Conservation (phyloP, 2,797 vertebrate genomes). For the Chrosomus eos region DNA sequence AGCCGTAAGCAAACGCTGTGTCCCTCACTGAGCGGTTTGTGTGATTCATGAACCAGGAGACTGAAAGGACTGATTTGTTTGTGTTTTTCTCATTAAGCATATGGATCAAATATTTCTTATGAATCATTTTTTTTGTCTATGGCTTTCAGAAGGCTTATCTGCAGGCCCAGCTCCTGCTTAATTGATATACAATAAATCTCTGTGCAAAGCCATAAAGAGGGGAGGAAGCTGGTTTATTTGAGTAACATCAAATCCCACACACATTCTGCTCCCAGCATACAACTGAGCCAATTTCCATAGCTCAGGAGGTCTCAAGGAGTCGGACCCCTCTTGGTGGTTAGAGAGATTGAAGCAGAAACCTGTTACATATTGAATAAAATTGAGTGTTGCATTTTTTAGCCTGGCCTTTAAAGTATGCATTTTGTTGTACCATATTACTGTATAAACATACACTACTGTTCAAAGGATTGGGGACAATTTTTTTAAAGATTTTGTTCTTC, state of each 20-base stretch:
- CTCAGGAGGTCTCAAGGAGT: background rate
- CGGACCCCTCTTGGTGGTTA: background rate
- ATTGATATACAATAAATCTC: conserved; percentile 38
- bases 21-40: conserved; percentile 14
- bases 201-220: background rate
- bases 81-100: conserved; percentile 42
- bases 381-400: background rate
- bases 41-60: conserved; percentile 21
- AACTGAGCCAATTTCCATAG: conserved; percentile 8
- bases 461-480: too few relatives aligned
- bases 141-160: conserved; percentile 52
- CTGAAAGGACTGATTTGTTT: conserved; percentile 31
- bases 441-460: too few relatives aligned
- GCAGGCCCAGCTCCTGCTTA: conserved; percentile 36
- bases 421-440: background rate
- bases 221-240: background rate
- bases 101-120: conserved; percentile 26
- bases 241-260: conserved; percentile 1
- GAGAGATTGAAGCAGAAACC: background rate
- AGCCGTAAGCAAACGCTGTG: background rate
- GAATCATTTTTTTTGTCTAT: conserved; percentile 18
- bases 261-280: background rate
- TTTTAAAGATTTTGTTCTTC: too few relatives aligned
- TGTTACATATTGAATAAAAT: background rate
- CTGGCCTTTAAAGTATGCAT: background rate